Evolutionary conservation across 92 coral and sea anemone genomes (phyloP).

Genomic region (Zoanthus sansibaricus): DNA sequence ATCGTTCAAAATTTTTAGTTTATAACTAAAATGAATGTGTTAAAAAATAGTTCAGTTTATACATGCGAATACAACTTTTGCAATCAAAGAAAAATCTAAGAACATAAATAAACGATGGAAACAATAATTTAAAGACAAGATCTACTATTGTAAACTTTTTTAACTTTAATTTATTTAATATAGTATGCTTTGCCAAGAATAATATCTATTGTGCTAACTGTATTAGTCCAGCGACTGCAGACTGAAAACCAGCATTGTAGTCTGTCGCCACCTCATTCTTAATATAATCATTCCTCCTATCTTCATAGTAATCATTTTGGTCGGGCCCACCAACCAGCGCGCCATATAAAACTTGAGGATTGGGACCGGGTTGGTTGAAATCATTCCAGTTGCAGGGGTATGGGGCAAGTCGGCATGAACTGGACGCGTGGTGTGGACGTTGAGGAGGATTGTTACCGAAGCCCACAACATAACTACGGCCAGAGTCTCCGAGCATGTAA

Average conservation of each 20-base stretch:
- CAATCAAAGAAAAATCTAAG: too few relatives aligned
- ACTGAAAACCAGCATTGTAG: constrained; percentile 85
- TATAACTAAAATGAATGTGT: too few relatives aligned
- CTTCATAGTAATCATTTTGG: constrained; percentile 59
- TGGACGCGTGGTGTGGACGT: constrained; percentile 73
- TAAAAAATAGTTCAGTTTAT: too few relatives aligned
- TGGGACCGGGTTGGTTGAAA: constrained; percentile 51
- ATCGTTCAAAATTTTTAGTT: too few relatives aligned
- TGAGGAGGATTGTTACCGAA: constrained; percentile 71
- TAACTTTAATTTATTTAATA: too few relatives aligned
- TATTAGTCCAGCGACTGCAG: constrained; percentile 71
- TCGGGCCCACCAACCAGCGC: constrained; percentile 81
- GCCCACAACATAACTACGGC: constrained; percentile 77
- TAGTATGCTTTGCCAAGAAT: background rate
- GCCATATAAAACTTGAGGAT: constrained; percentile 63
- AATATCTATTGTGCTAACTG: background rate
- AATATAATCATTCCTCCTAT: constrained; percentile 61
- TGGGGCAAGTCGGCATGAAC: constrained; percentile 71
- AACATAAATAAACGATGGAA: too few relatives aligned
- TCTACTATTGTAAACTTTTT: too few relatives aligned
- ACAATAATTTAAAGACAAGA: too few relatives aligned
- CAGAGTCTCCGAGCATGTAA: constrained; percentile 74
- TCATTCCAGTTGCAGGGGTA: constrained; percentile 51
- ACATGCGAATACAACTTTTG: too few relatives aligned
- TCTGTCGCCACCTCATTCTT: constrained; percentile 81